Evolutionary conservation across 2,113 vertebrate species (phyloP), one percentile per base, ranked within the genome.

Genomic region (Alouatta palliata): DNA sequence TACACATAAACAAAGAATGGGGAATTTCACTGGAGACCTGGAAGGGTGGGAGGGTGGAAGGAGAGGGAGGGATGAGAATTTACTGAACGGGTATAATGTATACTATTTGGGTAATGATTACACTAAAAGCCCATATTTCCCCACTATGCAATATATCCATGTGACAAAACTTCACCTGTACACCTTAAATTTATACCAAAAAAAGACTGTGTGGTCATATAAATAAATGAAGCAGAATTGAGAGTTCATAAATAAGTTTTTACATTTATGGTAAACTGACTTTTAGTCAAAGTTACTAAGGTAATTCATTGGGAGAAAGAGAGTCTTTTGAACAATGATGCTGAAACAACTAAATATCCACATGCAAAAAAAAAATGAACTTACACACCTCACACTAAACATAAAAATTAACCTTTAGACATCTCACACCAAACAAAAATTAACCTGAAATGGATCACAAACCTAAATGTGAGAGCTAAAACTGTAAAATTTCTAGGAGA

Each of bases 401-500:
- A 21, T 7, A 84, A 77, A 87, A 93, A 90, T 64, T 47, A 89
- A 92, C 10, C 89, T 56, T 71, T 32, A 70, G 35, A 95, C 14
- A 82, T 30, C 21, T 91, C 64, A 91, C 4, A 49, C 10, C 47
- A 80, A 21, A 80, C 77, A 13, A 77, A 77, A 93, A 90, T 54
- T 40, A 89, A 94, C 21, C 81, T 56, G 52, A 93, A 90, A 93
- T 35, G 35, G 14, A 92, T 47, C 20, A 23, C 2, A 87, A 35
- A 52, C 35, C 35, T 92, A 94, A 64, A 70, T 82, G 9, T 81
- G 84, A 91, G 45, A 54, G 61, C 32, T 70, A 81, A 83, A 94
- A 80, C 75, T 79, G 47, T 49, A 92, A 87, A 71, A 80, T 73
- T 92, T 92, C 70, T 87, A 83, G 21, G 82, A 93, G 56, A 85